Percentiles rank a stretch among this genome's conserved stretches.
Conservation (phyloP, 2,113 vertebrate species). For the Salvator merianae region DNA sequence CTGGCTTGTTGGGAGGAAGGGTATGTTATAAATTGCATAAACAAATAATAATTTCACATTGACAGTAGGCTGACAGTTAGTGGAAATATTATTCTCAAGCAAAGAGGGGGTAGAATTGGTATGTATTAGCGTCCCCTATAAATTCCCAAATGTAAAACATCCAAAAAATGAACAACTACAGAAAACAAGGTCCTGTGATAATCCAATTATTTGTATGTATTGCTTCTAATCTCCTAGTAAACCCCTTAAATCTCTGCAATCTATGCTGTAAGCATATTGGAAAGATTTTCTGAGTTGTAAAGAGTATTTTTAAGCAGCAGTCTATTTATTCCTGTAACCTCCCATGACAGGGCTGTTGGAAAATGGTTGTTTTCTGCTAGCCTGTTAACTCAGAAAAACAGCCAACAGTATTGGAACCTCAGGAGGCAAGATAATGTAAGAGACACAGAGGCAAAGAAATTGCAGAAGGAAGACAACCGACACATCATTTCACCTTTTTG, state of each 20-base stretch:
- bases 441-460: no score
- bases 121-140: slow-evolving; percentile 11
- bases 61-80: background rate
- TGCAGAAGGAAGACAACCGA: no score
- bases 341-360: background rate
- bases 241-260: slow-evolving; percentile 21
- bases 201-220: slow-evolving; percentile 14
- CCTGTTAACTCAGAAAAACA: no score
- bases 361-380: no score
- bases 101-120: background rate
- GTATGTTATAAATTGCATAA: no score
- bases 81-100: background rate
- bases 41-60: background rate
- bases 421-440: no score
- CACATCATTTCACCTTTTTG: no score
- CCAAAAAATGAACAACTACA: slow-evolving; percentile 29
- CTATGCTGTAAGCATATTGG: background rate
- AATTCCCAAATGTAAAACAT: slow-evolving; percentile 14
- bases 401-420: no score
- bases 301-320: background rate
- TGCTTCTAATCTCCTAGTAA: slow-evolving; percentile 29
- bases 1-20: no score
- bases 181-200: slow-evolving; percentile 6
- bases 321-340: background rate
- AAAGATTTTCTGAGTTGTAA: background rate